phyloP scores from a whole-genome alignment of 1,140 invertebrate species.

The Ostrea edulis region DNA sequence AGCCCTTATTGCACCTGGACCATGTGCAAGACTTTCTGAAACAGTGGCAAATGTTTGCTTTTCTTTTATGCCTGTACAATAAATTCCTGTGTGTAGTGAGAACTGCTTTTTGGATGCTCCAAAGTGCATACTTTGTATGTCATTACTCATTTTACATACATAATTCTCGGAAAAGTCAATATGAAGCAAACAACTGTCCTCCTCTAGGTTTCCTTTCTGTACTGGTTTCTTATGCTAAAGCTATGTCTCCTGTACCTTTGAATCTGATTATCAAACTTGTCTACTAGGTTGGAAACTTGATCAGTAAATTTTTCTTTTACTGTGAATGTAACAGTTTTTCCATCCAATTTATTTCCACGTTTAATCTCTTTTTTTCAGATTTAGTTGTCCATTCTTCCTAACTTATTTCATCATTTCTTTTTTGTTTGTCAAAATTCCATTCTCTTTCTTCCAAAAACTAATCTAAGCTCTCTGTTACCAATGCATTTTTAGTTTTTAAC shows the following conservation, averaged over 20 bases:
- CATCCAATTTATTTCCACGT: constrained; percentile 29
- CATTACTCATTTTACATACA: constrained; percentile 47
- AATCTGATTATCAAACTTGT: constrained; percentile 42
- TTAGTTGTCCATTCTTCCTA: constrained; percentile 46
- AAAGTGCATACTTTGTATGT: constrained; percentile 64
- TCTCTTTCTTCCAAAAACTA: constrained; percentile 41
- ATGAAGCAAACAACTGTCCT: constrained; percentile 56
- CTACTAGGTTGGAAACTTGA: background rate
- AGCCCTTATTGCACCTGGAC: constrained; percentile 59
- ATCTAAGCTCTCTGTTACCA: background rate
- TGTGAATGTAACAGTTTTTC: constrained; percentile 33
- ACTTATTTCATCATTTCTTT: constrained; percentile 27
- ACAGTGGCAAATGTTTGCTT: constrained; percentile 23
- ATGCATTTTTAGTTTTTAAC: background rate
- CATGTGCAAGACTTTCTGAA: constrained; percentile 55
- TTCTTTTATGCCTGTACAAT: background rate
- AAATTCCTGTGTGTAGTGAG: constrained; percentile 55
- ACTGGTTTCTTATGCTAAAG: constrained; percentile 57
- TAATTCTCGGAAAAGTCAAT: constrained; percentile 66
- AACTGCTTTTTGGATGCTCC: constrained; percentile 58
- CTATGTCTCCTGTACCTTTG: constrained; percentile 50
- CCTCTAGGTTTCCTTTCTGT: constrained; percentile 42
- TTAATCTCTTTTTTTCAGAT: constrained; percentile 48
- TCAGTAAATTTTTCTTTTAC: constrained; percentile 9
- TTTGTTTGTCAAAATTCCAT: constrained; percentile 24